Conservation (phyloP, 1,140 invertebrate genomes). For the Dryas iulia region DNA sequence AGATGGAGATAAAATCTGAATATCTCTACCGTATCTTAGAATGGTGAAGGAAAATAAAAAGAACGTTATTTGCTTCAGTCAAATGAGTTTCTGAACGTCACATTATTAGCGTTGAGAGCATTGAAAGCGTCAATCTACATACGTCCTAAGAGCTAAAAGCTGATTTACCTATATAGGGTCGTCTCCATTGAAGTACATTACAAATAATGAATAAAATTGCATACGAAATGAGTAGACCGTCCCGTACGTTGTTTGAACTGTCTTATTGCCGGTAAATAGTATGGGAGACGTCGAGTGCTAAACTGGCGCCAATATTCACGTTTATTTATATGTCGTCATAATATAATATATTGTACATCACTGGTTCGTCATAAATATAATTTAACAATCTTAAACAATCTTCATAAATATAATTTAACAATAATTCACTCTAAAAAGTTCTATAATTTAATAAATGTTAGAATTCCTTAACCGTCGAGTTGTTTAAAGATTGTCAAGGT, state of each 20-base stretch:
- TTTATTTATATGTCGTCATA: neutral
- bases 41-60: conserved; percentile 58
- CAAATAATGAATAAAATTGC: conserved; percentile 80
- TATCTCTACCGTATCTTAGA: conserved; percentile 52
- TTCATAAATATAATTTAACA: no score
- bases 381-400: no score
- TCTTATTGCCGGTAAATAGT: conserved; percentile 58
- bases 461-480: no score
- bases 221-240: conserved; percentile 73
- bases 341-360: no score
- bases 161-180: conserved; percentile 72
- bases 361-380: no score
- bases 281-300: conserved; percentile 2
- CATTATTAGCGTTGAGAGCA: conserved; percentile 71
- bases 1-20: conserved; percentile 54
- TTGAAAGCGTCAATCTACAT: conserved; percentile 77
- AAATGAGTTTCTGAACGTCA: conserved; percentile 70
- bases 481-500: no score
- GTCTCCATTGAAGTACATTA: conserved; percentile 78
- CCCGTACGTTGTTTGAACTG: conserved; percentile 61
- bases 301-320: conserved; percentile 1
- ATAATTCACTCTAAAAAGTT: no score
- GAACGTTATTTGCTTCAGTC: conserved; percentile 63
- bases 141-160: conserved; percentile 72
- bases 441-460: no score